A percentile compares a stretch with the other conserved stretches of the same genome.
These are phyloP conservation scores for Crambe crambe DNA, from an alignment of 37 sponge, comb jelly and placozoan species.

Conservation along the genomic window DNA sequence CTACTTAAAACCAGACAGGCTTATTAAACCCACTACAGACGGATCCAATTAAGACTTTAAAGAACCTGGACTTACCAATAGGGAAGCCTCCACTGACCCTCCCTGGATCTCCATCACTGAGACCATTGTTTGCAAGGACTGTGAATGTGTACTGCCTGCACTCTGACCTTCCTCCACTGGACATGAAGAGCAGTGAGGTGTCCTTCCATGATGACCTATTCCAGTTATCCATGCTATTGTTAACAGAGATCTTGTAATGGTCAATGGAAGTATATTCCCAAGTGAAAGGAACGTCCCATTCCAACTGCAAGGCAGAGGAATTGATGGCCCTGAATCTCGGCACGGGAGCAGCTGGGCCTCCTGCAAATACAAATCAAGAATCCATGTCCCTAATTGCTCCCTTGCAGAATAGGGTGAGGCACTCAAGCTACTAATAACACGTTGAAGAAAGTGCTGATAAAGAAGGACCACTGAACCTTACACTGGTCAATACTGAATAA, in stretches of 20 bases:
- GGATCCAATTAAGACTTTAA: too few species aligned
- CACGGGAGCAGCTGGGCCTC: neutral
- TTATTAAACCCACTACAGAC: too few species aligned
- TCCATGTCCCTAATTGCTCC: too few species aligned
- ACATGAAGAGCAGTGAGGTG: neutral
- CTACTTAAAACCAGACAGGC: too few species aligned
- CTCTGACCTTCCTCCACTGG: neutral
- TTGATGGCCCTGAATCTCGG: neutral
- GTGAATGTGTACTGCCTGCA: neutral
- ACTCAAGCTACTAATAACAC: too few species aligned
- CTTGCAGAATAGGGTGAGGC: too few species aligned
- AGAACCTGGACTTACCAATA: neutral
- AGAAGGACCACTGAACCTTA: too few species aligned
- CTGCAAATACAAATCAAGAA: neutral
- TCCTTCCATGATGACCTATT: neutral
- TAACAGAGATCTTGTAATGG: neutral
- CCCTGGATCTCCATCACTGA: neutral
- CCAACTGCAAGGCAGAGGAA: neutral
- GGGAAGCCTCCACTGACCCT: neutral
- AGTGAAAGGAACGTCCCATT: neutral
- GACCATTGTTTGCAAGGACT: neutral
- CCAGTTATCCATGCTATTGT: neutral
- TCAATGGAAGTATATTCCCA: neutral
- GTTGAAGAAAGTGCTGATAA: too few species aligned
- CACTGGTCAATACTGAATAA: too few species aligned